Conservation (phyloP, 2,113 vertebrate genomes). For the Sinocyclocheilus maitianheensis region DNA sequence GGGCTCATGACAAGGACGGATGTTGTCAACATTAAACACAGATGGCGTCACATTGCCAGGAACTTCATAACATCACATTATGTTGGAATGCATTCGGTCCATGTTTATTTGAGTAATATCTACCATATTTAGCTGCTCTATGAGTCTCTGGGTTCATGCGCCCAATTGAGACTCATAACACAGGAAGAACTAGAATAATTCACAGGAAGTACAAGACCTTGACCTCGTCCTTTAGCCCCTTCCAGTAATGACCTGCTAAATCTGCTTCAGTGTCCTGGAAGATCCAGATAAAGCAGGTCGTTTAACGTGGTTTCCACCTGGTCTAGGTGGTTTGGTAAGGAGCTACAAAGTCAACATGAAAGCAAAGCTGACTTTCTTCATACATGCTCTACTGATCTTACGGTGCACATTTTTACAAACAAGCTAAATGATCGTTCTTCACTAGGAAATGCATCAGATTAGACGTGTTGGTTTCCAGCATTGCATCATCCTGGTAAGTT, state of each 20-base stretch:
- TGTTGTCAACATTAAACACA: not conserved
- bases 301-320: not conserved
- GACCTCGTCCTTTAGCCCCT: not conserved
- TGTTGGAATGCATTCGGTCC: not conserved
- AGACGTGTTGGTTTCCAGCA: not conserved
- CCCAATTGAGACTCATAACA: not conserved
- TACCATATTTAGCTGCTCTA: slow-evolving; percentile 16
- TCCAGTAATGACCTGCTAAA: not conserved
- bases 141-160: slow-evolving; percentile 13
- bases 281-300: not conserved
- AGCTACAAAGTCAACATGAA: not conserved
- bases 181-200: slow-evolving; percentile 53
- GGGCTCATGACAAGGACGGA: not conserved
- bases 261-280: not conserved
- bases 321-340: not conserved
- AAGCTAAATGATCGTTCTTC: not conserved
- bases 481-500: not conserved
- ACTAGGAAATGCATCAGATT: not conserved
- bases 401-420: not conserved
- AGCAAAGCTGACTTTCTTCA: not conserved
- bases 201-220: slow-evolving; percentile 36
- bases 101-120: not conserved
- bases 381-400: not conserved
- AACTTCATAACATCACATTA: not conserved
- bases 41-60: slow-evolving; percentile 10